Percentiles rank a stretch among this genome's conserved stretches.
These are phyloP conservation scores for Trypoxylus dichotomus DNA, from an alignment of 1,140 invertebrate genomes.

Conservation along the genomic window DNA sequence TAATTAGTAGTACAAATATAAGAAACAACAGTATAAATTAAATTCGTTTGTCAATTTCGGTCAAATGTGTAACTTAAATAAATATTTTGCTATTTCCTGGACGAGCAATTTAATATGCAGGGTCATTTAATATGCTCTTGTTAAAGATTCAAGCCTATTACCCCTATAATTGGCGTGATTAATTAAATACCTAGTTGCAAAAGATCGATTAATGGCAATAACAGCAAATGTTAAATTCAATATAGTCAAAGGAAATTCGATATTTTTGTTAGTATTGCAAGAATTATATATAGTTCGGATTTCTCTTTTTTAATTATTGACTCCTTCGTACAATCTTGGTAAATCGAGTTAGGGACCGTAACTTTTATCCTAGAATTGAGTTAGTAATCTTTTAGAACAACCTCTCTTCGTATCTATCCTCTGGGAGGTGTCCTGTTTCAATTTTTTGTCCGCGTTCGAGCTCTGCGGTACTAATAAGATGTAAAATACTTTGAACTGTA, in stretches of 20 bases:
- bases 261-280: not conserved
- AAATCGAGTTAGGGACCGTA: not conserved
- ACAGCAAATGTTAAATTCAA: not conserved
- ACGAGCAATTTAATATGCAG: too few relatives aligned
- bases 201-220: not conserved
- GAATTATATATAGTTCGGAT: not conserved
- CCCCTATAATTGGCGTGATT: too few relatives aligned
- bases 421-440: not conserved
- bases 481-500: not conserved
- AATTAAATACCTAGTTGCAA: too few relatives aligned
- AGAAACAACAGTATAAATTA: too few relatives aligned
- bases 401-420: not conserved
- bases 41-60: too few relatives aligned
- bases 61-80: too few relatives aligned
- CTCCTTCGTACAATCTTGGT: not conserved
- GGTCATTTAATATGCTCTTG: too few relatives aligned
- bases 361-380: slow-evolving; percentile 21
- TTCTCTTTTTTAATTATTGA: not conserved
- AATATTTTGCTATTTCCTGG: too few relatives aligned
- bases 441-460: not conserved
- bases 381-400: slow-evolving; percentile 14
- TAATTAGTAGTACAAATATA: too few relatives aligned
- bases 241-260: too few relatives aligned
- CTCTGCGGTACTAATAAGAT: not conserved
- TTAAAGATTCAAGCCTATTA: too few relatives aligned